These are phyloP conservation scores for Epinotia nisella DNA, from an alignment of 2,888 invertebrate species.

Conservation along the genomic window DNA sequence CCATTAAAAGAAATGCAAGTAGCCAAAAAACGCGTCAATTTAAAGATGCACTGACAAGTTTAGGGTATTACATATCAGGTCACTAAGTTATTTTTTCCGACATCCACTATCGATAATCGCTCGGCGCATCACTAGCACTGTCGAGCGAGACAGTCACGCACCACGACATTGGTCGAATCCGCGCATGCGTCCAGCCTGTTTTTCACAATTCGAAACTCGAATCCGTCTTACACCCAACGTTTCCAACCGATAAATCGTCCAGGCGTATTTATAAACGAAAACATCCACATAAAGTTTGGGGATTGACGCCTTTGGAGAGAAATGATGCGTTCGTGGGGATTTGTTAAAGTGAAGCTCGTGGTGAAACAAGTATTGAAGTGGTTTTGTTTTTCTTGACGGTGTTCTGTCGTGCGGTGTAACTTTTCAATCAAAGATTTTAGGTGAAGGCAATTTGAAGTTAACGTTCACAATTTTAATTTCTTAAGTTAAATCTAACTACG, in stretches of 20 bases:
- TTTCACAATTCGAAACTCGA: constrained; percentile 68
- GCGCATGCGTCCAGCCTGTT: constrained; percentile 75
- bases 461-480: background rate
- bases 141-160: constrained; percentile 59
- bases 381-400: background rate
- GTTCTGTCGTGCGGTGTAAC: background rate
- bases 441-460: background rate
- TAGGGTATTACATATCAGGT: too few species aligned
- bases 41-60: too few species aligned
- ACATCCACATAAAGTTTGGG: constrained; percentile 52
- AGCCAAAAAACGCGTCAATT: too few species aligned
- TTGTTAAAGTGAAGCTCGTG: background rate
- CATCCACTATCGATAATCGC: constrained; percentile 49
- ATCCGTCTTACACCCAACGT: constrained; percentile 59
- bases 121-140: constrained; percentile 53
- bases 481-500: background rate
- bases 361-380: background rate
- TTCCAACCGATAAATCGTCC: constrained; percentile 67
- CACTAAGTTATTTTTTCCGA: too few species aligned
- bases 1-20: too few species aligned
- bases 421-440: constrained; percentile 7
- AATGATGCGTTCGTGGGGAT: constrained; percentile 26
- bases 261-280: constrained; percentile 60
- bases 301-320: constrained; percentile 24
- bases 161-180: constrained; percentile 66